Base-by-base conservation (phyloP, 2,113 vertebrate genomes). In the Menidia beryllina region DNA sequence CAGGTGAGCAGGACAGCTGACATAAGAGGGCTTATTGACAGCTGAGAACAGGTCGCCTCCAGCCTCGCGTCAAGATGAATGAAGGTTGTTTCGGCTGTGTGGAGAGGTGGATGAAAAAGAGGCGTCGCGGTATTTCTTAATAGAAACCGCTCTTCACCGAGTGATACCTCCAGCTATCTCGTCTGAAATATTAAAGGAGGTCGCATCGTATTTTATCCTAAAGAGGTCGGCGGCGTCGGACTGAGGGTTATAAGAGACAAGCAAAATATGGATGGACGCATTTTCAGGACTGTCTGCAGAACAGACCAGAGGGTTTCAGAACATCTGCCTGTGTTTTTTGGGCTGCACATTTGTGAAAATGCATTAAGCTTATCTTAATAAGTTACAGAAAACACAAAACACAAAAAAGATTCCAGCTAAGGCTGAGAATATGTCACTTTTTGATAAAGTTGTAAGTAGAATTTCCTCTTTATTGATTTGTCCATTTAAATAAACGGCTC, bases 11-110 rank as follows among this genome's bases (percentile, higher is more conserved):
- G 39, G 36, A 52, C 69, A 25, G 20, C 66, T 77, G 77, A 87
- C 72, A 76, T 85, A 83, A 75, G 78, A 69, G 13, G 54, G 66
- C 77, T 80, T 88, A 73, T 60, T 90, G 87, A 91, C 84, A 90
- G 91, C 89, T 81, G 60, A 87, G 74, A 84, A 72, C 45, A 49
- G 64, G 64, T 67, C 54, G 69, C 75, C 79, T 83, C 82, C 79
- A 48, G 34, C 30, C 70, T 75, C 17, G 45, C 81, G 80, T 73
- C 72, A 81, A 62, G 60, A 77, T 57, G 58, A 66, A 72, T 2
- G 25, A 66, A 60, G 51, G 55, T 15, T 30, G 60, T 23, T 21
- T 62, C 69, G 53, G 6, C 69, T 57, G 54, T 82, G 66, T 36
- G 66, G 52, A 56, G 70, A 48, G 39, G 52, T 68, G 20, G 64